Evolutionary conservation across 1,140 invertebrate genomes (phyloP).

Genomic region (Linepithema humile): DNA sequence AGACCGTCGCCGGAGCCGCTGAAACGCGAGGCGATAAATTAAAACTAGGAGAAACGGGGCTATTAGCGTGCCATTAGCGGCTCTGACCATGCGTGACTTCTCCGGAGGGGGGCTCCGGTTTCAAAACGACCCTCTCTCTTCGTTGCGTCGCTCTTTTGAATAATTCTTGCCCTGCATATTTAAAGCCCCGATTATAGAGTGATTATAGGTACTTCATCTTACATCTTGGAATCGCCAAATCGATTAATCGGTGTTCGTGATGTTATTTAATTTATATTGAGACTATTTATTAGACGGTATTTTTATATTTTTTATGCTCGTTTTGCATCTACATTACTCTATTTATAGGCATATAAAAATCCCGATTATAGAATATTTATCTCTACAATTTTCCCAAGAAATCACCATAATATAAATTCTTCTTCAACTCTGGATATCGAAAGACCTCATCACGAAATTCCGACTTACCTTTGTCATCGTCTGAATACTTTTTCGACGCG

Average conservation of each 20-base stretch:
- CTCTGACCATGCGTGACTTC: slow-evolving; percentile 79
- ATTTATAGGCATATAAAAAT: not conserved
- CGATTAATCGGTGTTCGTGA: not conserved
- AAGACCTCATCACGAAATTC: slow-evolving; percentile 28
- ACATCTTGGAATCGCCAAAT: not conserved
- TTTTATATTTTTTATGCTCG: not conserved
- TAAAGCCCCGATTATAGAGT: not conserved
- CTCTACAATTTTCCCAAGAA: not conserved
- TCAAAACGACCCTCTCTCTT: slow-evolving; percentile 60
- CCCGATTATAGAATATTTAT: not conserved
- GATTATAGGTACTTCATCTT: not conserved
- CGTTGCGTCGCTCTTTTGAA: not conserved
- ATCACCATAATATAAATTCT: slow-evolving; percentile 22
- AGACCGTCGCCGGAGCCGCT: slow-evolving; percentile 53
- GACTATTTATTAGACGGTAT: not conserved
- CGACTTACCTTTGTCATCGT: not conserved
- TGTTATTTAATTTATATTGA: not conserved
- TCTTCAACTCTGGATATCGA: not conserved
- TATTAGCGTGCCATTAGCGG: slow-evolving; percentile 81
- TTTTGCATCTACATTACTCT: not conserved
- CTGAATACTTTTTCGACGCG: slow-evolving; percentile 12
- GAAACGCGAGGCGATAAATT: slow-evolving; percentile 78
- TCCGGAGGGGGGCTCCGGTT: slow-evolving; percentile 61
- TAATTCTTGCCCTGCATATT: not conserved
- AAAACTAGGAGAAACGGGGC: slow-evolving; percentile 80